Evolutionary conservation across 2,113 vertebrate species (phyloP).

Genomic region (Oceanodroma tethys): DNA sequence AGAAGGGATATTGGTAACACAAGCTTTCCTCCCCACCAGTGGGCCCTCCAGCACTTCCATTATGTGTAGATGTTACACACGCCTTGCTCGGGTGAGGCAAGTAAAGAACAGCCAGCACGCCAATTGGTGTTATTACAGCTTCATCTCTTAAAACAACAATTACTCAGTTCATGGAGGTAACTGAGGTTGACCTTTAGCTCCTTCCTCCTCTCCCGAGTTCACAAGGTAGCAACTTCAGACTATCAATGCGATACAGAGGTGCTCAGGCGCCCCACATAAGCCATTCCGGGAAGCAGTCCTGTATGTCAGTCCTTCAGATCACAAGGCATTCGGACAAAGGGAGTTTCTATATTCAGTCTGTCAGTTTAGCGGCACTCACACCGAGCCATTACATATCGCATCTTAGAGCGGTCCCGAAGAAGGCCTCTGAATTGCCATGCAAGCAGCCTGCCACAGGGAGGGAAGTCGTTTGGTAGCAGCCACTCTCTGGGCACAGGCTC

Average conservation of each 20-base stretch:
- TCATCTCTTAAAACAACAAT: neutral
- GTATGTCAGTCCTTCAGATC: neutral
- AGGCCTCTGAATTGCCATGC: rapidly evolving
- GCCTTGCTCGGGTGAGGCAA: neutral
- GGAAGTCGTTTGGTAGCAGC: neutral
- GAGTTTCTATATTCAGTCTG: neutral
- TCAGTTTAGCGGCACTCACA: neutral
- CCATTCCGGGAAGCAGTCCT: neutral
- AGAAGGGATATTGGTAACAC: neutral
- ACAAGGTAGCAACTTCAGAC: neutral
- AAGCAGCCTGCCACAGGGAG: neutral
- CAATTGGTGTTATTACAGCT: neutral
- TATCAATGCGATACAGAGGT: rapidly evolving
- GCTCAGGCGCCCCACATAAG: no score
- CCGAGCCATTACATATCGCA: neutral
- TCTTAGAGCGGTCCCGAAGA: neutral
- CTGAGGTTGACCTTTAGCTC: neutral
- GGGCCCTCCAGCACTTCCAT: neutral
- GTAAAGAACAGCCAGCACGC: neutral
- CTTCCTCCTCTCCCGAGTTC: neutral
- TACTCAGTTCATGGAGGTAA: neutral
- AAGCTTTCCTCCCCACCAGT: neutral
- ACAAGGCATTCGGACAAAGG: neutral
- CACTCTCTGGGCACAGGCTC: neutral
- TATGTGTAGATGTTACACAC: neutral